Conservation (phyloP, 2,797 vertebrate species). For the Oophaga sylvatica region DNA sequence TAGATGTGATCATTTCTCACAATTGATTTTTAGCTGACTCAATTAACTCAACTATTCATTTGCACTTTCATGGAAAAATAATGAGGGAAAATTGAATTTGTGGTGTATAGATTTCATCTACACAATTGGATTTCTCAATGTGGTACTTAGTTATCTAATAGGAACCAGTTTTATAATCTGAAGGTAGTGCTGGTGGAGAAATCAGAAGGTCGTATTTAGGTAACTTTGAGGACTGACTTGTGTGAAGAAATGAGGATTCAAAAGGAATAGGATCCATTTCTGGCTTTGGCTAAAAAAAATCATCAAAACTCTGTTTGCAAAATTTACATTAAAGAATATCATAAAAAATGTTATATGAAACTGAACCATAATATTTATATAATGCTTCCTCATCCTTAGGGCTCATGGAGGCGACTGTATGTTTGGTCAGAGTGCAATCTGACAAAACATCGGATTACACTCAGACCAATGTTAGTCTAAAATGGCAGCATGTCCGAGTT, state of each 20-base stretch:
- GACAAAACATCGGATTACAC: too few relatives aligned
- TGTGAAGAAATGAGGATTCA: not conserved
- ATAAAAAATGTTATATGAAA: too few relatives aligned
- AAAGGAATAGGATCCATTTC: not conserved
- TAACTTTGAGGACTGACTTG: not conserved
- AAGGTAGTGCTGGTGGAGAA: not conserved
- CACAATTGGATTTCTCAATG: not conserved
- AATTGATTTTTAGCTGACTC: slow-evolving; percentile 5
- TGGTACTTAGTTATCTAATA: not conserved
- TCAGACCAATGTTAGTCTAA: too few relatives aligned
- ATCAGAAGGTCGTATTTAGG: not conserved
- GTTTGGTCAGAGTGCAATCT: too few relatives aligned
- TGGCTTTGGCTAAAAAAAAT: too few relatives aligned
- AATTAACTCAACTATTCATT: slow-evolving; percentile 28
- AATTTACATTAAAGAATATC: too few relatives aligned
- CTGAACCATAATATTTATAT: too few relatives aligned
- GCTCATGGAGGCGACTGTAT: too few relatives aligned
- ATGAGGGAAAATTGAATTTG: slow-evolving; percentile 17
- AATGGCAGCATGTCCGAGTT: too few relatives aligned
- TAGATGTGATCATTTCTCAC: slow-evolving; percentile 23
- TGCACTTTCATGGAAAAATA: slow-evolving; percentile 12
- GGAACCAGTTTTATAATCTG: not conserved
- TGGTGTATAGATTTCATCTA: not conserved
- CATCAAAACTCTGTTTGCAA: not conserved
- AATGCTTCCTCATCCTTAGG: too few relatives aligned